Evolutionary conservation across 2,113 vertebrate species (phyloP).

Genomic region (Lepisosteus oculatus): DNA sequence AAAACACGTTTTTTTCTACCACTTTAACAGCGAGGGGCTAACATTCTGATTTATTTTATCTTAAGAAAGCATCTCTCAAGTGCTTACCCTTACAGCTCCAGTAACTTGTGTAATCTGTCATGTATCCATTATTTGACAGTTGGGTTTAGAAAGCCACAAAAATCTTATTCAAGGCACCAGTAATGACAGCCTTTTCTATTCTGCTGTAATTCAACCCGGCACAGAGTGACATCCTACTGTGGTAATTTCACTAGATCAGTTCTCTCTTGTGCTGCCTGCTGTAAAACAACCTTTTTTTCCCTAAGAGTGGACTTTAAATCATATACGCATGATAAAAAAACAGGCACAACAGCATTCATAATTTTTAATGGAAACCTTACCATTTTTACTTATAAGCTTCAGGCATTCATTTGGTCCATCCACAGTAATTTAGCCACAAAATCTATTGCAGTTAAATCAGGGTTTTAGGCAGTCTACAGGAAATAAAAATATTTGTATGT

Average conservation of each 20-base stretch:
- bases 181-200: not conserved
- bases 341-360: too few relatives aligned
- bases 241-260: not conserved
- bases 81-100: not conserved
- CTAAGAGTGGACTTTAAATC: conserved; percentile 2
- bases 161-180: not conserved
- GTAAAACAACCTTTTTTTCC: not conserved
- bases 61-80: conserved; percentile 4
- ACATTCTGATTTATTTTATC: conserved; percentile 1
- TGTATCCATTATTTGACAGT: conserved; percentile 2
- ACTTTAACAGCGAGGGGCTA: not conserved
- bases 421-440: too few relatives aligned
- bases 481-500: too few relatives aligned
- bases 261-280: not conserved
- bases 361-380: too few relatives aligned
- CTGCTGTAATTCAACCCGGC: not conserved
- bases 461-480: too few relatives aligned
- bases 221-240: conserved; percentile 3
- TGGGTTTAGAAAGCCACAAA: conserved; percentile 4
- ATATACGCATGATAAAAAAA: not conserved
- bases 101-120: conserved; percentile 1
- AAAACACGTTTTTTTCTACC: not conserved
- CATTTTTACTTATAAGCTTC: too few relatives aligned
- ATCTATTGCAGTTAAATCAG: too few relatives aligned
- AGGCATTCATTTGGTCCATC: too few relatives aligned